Percentiles rank a stretch among this genome's conserved stretches.
Conservation (phyloP, 2,888 invertebrate genomes). For the Ligdia adustata region DNA sequence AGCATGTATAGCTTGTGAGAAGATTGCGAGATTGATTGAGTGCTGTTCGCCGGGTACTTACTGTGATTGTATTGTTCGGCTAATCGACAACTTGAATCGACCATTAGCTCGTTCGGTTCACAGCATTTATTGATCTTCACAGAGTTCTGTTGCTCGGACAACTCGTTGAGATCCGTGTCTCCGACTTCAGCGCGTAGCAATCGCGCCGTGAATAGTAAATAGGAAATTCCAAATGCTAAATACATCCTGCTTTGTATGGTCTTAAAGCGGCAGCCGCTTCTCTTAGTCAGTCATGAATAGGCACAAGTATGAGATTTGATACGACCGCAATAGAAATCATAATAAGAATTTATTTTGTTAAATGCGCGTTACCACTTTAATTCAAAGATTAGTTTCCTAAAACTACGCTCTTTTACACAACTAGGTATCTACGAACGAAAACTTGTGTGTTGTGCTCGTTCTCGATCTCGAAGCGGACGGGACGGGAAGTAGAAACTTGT, state of each 20-base stretch:
- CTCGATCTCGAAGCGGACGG: too few species aligned
- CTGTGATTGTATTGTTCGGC: constrained; percentile 85
- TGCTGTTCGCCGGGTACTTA: constrained; percentile 50
- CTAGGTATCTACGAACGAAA: background rate
- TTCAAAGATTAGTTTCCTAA: background rate
- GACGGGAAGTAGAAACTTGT: background rate
- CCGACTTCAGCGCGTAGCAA: constrained; percentile 49
- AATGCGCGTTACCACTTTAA: background rate
- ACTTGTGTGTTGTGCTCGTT: background rate
- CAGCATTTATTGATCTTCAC: constrained; percentile 92
- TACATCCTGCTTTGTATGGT: constrained; percentile 41
- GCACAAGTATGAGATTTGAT: background rate
- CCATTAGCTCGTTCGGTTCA: constrained; percentile 87
- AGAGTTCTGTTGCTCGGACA: constrained; percentile 72
- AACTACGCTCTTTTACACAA: background rate
- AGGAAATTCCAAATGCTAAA: constrained; percentile 64
- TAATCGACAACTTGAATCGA: constrained; percentile 87
- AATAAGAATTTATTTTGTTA: background rate
- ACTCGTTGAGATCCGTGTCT: constrained; percentile 73
- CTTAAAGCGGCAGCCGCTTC: constrained; percentile 13
- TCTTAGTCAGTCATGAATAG: constrained; percentile 1
- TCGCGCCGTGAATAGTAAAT: constrained; percentile 49
- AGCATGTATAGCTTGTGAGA: constrained; percentile 1
- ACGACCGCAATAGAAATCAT: constrained; percentile 1
- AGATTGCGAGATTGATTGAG: constrained; percentile 17